A percentile compares a stretch with the other conserved stretches of the same genome.
These are phyloP conservation scores for Automeris io DNA, from an alignment of 2,888 invertebrate genomes.

Conservation along the genomic window DNA sequence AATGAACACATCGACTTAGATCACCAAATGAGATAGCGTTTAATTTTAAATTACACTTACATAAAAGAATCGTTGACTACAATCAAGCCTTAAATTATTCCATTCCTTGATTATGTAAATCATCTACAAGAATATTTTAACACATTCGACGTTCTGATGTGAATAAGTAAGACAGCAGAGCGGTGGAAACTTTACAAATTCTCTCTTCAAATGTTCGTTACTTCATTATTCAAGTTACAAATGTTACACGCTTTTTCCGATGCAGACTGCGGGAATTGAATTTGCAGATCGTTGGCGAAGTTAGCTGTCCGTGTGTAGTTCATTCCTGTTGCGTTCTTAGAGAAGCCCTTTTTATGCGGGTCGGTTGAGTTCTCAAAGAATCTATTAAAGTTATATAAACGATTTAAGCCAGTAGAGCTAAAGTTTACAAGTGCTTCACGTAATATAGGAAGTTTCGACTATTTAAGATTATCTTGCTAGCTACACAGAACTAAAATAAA, in stretches of 20 bases:
- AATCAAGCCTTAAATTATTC: background rate
- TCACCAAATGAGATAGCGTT: too few relatives aligned
- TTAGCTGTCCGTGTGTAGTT: conserved; percentile 23
- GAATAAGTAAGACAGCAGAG: conserved; percentile 8
- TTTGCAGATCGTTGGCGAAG: conserved; percentile 26
- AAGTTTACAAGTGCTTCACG: conserved; percentile 9
- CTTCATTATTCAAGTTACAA: conserved; percentile 28
- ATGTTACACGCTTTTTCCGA: conserved; percentile 27
- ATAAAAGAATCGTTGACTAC: too few relatives aligned
- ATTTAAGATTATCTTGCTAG: background rate
- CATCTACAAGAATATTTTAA: background rate
- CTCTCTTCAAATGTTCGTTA: conserved; percentile 31
- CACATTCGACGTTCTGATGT: background rate
- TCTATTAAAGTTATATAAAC: conserved; percentile 26
- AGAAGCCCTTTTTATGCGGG: conserved; percentile 12
- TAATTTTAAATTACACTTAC: too few relatives aligned
- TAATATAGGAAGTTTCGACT: conserved; percentile 20
- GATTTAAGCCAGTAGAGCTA: conserved; percentile 18
- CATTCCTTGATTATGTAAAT: background rate
- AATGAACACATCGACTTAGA: too few relatives aligned
- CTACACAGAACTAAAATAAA: too few relatives aligned
- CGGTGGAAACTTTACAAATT: conserved; percentile 24
- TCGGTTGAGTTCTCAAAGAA: conserved; percentile 19
- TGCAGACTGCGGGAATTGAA: conserved; percentile 33
- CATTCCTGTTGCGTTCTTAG: conserved; percentile 9